These are phyloP conservation scores for Drosophila cardini DNA, from an alignment of 1,140 invertebrate species.

Conservation along the genomic window DNA sequence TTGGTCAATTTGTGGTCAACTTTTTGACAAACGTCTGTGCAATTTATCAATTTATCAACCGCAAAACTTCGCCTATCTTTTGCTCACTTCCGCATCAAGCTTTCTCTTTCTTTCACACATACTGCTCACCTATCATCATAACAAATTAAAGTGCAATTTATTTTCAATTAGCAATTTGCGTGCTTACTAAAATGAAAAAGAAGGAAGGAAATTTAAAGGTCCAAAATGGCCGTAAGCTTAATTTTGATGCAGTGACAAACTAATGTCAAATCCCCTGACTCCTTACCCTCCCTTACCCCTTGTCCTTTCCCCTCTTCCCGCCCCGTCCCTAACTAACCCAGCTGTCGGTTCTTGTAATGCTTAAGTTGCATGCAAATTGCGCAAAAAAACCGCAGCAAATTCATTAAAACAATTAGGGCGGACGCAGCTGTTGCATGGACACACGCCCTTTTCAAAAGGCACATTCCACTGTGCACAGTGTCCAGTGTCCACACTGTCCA, in stretches of 20 bases:
- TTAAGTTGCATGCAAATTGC: conserved; percentile 80
- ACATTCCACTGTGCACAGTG: conserved; percentile 12
- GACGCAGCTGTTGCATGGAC: conserved; percentile 60
- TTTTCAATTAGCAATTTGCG: conserved; percentile 82
- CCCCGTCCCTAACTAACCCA: neutral
- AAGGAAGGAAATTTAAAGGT: neutral
- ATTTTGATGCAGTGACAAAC: conserved; percentile 58
- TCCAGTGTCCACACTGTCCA: neutral
- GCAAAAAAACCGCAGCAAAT: conserved; percentile 76
- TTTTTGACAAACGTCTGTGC: conserved; percentile 70
- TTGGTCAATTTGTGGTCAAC: conserved; percentile 67
- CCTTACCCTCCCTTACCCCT: neutral
- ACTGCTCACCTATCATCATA: conserved; percentile 41
- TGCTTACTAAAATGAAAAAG: conserved; percentile 32
- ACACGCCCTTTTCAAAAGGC: conserved; percentile 47
- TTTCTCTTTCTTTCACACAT: neutral
- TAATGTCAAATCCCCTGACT: conserved; percentile 27
- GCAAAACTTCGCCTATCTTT: neutral
- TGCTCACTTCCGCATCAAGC: neutral
- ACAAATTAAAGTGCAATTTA: conserved; percentile 83
- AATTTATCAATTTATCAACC: conserved; percentile 67
- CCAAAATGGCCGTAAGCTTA: conserved; percentile 53
- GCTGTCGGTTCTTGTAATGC: conserved; percentile 57
- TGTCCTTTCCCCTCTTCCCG: neutral
- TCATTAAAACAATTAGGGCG: conserved; percentile 80